These are phyloP conservation scores for Cryptotermes secundus DNA, from an alignment of 1,140 invertebrate species.

Conservation along the genomic window DNA sequence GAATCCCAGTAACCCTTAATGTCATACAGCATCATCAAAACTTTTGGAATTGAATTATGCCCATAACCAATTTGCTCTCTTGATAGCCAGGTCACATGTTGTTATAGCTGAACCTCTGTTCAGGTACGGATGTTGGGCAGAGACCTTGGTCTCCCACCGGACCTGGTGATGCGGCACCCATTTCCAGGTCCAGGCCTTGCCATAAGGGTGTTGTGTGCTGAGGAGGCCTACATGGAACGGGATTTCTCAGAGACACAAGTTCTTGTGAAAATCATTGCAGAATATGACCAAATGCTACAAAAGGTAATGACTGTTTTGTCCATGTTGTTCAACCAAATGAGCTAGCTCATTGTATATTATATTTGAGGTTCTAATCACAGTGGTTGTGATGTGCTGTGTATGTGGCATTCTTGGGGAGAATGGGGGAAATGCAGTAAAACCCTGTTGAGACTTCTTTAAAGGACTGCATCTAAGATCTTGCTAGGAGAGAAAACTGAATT, in stretches of 20 bases:
- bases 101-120: constrained; percentile 26
- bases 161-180: constrained; percentile 91
- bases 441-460: too few species aligned
- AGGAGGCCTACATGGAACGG: constrained; percentile 92
- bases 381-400: too few species aligned
- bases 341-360: too few species aligned
- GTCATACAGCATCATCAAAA: too few species aligned
- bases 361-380: too few species aligned
- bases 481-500: too few species aligned
- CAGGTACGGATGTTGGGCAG: constrained; percentile 68
- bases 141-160: constrained; percentile 84
- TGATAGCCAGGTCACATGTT: too few species aligned
- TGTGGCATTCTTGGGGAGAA: too few species aligned
- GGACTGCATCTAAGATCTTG: too few species aligned
- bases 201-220: constrained; percentile 93
- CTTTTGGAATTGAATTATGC: too few species aligned
- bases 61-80: neutral
- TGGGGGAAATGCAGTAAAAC: too few species aligned
- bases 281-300: constrained; percentile 87
- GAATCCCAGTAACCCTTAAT: too few species aligned
- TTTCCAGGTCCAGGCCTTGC: constrained; percentile 96
- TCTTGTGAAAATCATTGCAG: constrained; percentile 90
- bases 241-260: constrained; percentile 95
- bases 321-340: neutral
- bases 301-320: constrained; percentile 56